Evolutionary conservation across 2,797 vertebrate species (phyloP).

Genomic region (Picus viridis): DNA sequence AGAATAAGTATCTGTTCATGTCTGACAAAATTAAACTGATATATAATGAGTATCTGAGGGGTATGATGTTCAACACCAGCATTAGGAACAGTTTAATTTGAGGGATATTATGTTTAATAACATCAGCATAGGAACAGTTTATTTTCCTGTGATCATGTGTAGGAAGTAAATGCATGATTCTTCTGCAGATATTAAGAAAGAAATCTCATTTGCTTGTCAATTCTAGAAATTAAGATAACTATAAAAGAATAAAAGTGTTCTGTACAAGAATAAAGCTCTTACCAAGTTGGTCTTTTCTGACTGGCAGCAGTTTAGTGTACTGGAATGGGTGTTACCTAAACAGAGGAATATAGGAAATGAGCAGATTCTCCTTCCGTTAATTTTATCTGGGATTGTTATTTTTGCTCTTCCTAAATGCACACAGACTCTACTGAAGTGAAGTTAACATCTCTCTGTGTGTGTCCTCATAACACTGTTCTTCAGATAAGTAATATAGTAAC

Average conservation of each 20-base stretch:
- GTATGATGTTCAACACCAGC: background rate
- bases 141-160: background rate
- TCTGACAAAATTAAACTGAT: background rate
- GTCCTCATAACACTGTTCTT: background rate
- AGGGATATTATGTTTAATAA: background rate
- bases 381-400: background rate
- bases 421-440: background rate
- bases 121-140: background rate
- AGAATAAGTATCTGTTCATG: conserved; percentile 71
- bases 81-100: background rate
- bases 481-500: background rate
- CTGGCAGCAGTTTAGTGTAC: background rate
- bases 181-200: background rate
- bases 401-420: background rate
- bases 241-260: background rate
- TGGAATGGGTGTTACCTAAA: background rate
- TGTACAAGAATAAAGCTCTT: background rate
- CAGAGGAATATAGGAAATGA: background rate
- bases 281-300: background rate
- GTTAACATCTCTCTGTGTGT: background rate
- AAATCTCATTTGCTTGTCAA: background rate
- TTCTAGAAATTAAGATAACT: background rate
- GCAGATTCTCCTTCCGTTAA: background rate
- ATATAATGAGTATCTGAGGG: background rate
- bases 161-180: background rate